phyloP scores from a whole-genome alignment of 2,888 invertebrate genomes.

The Deroplatys truncata region DNA sequence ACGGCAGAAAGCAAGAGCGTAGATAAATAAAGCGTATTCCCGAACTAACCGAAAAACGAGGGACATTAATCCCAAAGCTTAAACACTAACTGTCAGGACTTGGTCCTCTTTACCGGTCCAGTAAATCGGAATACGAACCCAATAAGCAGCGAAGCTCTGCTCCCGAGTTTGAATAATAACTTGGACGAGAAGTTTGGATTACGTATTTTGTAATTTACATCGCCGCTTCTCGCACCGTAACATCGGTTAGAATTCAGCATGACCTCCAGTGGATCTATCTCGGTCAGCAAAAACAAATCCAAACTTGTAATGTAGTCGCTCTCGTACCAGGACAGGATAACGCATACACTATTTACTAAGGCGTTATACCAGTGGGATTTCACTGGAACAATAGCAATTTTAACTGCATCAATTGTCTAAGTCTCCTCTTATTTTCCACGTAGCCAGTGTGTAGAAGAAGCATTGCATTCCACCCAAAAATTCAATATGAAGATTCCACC shows the following conservation, averaged over 20 bases:
- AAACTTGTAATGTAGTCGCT: not conserved
- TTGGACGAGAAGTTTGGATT: too few species aligned
- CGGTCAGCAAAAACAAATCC: not conserved
- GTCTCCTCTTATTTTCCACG: not conserved
- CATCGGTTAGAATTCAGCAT: not conserved
- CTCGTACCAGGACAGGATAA: not conserved
- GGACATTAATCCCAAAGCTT: not conserved
- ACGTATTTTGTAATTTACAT: not conserved
- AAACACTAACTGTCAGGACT: not conserved
- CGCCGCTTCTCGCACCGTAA: not conserved
- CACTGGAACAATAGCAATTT: not conserved
- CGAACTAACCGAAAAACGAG: not conserved
- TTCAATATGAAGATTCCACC: too few species aligned
- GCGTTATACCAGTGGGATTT: not conserved
- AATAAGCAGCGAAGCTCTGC: not conserved
- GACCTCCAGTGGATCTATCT: not conserved
- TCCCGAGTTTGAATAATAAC: too few species aligned
- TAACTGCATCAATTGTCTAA: not conserved
- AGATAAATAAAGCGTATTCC: not conserved
- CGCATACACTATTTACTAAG: not conserved
- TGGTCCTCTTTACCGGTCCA: not conserved
- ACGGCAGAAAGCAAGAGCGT: not conserved
- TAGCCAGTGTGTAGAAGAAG: too few species aligned
- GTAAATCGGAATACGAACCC: not conserved
- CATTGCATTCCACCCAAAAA: too few species aligned